A percentile compares a stretch with the other conserved stretches of the same genome.
These are phyloP conservation scores for Metellina segmentata DNA, from an alignment of 2,888 invertebrate genomes.

Conservation along the genomic window DNA sequence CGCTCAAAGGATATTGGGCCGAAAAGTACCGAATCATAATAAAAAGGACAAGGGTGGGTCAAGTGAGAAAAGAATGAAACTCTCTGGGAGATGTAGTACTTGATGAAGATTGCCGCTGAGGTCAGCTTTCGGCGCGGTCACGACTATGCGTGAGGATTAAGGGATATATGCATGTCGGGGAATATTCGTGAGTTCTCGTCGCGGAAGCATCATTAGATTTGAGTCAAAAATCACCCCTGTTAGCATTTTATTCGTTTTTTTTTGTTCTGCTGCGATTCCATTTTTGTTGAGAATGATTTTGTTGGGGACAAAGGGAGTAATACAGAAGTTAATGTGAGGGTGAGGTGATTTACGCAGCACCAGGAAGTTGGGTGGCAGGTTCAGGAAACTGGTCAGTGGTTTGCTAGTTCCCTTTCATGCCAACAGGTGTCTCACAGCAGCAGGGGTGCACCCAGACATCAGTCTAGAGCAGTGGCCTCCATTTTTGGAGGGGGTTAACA, in stretches of 20 bases:
- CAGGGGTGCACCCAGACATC: too few relatives aligned
- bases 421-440: too few relatives aligned
- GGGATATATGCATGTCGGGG: constrained; percentile 6
- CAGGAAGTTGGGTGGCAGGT: constrained; percentile 3
- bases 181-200: constrained; percentile 7
- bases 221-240: constrained; percentile 3
- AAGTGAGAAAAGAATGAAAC: constrained; percentile 30
- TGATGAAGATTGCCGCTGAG: constrained; percentile 12
- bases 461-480: too few relatives aligned
- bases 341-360: neutral
- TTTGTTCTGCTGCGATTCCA: constrained; percentile 10
- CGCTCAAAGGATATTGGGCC: neutral
- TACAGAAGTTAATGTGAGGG: constrained; percentile 23
- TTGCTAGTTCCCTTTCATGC: too few relatives aligned
- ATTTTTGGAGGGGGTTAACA: too few relatives aligned
- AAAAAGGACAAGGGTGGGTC: constrained; percentile 40
- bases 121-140: constrained; percentile 34
- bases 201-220: neutral
- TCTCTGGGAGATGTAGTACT: constrained; percentile 1
- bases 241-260: constrained; percentile 13
- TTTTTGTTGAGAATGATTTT: neutral
- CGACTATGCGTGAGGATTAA: constrained; percentile 30
- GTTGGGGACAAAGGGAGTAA: constrained; percentile 40
- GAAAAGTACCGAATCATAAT: constrained; percentile 9
- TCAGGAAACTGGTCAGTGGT: too few relatives aligned